Base-by-base conservation (phyloP, 2,113 vertebrate genomes). In the Echinops telfairi region DNA sequence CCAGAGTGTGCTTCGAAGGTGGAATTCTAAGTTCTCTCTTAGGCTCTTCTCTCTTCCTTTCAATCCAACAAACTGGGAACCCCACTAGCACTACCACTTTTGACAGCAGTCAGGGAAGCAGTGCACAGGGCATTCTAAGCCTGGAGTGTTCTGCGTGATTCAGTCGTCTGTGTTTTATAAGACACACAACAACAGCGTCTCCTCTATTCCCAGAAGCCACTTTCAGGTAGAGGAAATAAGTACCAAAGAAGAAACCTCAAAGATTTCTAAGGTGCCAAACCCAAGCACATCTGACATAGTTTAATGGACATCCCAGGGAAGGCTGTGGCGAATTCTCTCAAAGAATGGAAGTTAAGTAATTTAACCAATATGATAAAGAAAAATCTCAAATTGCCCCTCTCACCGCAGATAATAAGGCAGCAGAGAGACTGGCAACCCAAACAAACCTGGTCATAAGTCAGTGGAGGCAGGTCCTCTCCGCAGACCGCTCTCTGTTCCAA, bases 371-470 rank as follows among this genome's bases (percentile, higher is more conserved):
- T 5, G 81, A 88, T 0, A 31, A 68, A 6, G 90, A 70, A 95
- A 90, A 92, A 83, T 40, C n/a, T 83, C 77, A 78, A 60, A 64
- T 6, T 68, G 23, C 57, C 40, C 66, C 60, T 27, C 36, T n/a
- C 78, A 70, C 85, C 33, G 86, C 83, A 57, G 81, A 36, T 90
- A 36, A 22, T 22, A 83, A 89, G 27, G 53, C 29, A 94, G 64
- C 60, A 84, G 71, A 31, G 22, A 83, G 95, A 83, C 11, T 43
- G 82, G 0, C 25, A 71, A 84, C 25, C 60, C 29, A 5, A 58
- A 92, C 97, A 90, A 88, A 99, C 99, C 99, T 99, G 99, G 43
- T 99, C 99, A 0, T 99, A 99, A 77, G 97, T 94, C 3, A 99
- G 96, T 0, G 99, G 98, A 6, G 98, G 98, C 90, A 99, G 97